A percentile compares a stretch with the other conserved stretches of the same genome.
Evolutionary conservation across 2,888 invertebrate species (phyloP).

Genomic region (Drosophila recens): DNA sequence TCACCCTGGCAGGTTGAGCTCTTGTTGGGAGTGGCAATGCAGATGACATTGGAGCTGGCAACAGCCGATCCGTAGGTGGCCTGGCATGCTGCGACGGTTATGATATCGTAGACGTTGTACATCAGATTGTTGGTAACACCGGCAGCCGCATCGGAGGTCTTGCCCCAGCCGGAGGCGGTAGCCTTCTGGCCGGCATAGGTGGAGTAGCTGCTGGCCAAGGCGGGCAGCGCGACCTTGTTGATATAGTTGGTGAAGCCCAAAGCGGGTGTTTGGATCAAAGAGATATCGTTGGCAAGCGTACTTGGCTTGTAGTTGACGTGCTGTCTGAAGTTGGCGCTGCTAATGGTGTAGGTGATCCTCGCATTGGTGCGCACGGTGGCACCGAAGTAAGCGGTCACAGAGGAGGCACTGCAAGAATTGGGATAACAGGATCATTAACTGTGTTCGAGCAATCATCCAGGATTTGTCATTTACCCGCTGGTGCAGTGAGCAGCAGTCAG

Average conservation of each 20-base stretch:
- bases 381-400: constrained; percentile 64
- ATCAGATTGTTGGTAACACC: constrained; percentile 76
- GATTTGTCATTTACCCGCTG: constrained; percentile 32
- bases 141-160: constrained; percentile 54
- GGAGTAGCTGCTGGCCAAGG: constrained; percentile 45
- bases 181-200: constrained; percentile 75
- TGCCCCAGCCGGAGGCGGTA: constrained; percentile 86
- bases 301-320: constrained; percentile 36
- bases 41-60: constrained; percentile 54
- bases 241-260: constrained; percentile 47
- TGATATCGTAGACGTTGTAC: constrained; percentile 69
- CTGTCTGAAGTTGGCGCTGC: constrained; percentile 66
- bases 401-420: constrained; percentile 27
- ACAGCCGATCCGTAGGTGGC: constrained; percentile 41
- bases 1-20: constrained; percentile 76
- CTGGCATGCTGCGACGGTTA: constrained; percentile 77
- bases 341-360: constrained; percentile 50
- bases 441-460: not conserved
- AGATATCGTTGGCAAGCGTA: constrained; percentile 68
- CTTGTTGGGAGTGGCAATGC: constrained; percentile 63
- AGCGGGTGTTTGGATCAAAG: constrained; percentile 62
- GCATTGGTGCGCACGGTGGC: constrained; percentile 63
- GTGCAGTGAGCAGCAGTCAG: constrained; percentile 74
- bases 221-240: constrained; percentile 54
- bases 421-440: not conserved